Conservation (phyloP, 2,888 invertebrate species). For the Epirrhoe alternata region DNA sequence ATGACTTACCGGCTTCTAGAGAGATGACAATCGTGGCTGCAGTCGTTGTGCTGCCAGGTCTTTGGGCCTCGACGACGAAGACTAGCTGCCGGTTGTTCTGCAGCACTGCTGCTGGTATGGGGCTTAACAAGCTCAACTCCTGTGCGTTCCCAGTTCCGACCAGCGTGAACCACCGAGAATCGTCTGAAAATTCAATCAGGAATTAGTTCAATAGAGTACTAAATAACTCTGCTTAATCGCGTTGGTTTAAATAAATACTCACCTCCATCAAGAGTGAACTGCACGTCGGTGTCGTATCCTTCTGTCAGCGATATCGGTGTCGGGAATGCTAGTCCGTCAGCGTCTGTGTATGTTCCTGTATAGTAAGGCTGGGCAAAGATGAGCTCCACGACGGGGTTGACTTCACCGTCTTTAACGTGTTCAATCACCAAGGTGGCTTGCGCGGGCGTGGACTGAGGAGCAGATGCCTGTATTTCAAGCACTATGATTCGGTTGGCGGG, state of each 20-base stretch:
- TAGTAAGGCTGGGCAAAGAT: constrained; percentile 47
- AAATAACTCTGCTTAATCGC: too few relatives aligned
- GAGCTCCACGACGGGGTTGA: constrained; percentile 43
- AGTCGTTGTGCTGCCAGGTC: constrained; percentile 40
- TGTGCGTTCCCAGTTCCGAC: constrained; percentile 35
- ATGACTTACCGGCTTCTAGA: constrained; percentile 37
- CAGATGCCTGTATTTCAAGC: constrained; percentile 22
- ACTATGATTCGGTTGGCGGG: constrained; percentile 19
- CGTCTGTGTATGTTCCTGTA: constrained; percentile 44
- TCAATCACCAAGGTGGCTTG: constrained; percentile 27
- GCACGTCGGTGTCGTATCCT: constrained; percentile 48
- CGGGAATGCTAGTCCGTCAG: constrained; percentile 40
- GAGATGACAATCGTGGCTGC: constrained; percentile 47
- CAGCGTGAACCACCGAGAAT: constrained; percentile 38
- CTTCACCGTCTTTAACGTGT: constrained; percentile 11
- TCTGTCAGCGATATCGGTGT: constrained; percentile 41
- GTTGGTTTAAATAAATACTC: constrained; percentile 10
- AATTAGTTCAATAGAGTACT: too few relatives aligned
- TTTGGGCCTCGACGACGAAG: constrained; percentile 46
- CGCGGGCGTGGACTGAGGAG: constrained; percentile 14
- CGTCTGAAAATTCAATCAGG: constrained; percentile 18
- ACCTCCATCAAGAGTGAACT: constrained; percentile 54
- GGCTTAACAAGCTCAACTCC: constrained; percentile 32
- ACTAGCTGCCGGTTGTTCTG: constrained; percentile 49
- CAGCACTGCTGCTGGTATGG: constrained; percentile 49